A percentile compares a stretch with the other conserved stretches of the same genome.
Evolutionary conservation across 1,140 invertebrate genomes (phyloP).

Genomic region (Drosophila obscura): DNA sequence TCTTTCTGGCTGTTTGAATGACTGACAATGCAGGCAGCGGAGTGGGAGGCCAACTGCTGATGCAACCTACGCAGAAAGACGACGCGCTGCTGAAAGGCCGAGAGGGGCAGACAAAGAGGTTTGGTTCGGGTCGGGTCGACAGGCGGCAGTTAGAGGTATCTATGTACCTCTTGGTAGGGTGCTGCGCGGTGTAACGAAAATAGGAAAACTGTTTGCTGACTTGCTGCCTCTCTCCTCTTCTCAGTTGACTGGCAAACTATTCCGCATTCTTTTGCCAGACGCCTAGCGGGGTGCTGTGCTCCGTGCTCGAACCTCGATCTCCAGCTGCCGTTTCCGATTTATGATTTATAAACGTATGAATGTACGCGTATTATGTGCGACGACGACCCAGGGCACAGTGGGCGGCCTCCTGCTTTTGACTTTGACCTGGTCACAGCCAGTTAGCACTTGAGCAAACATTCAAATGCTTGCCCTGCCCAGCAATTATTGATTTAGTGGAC

Average conservation of each 20-base stretch:
- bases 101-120: slow-evolving; percentile 2
- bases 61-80: slow-evolving; percentile 58
- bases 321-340: slow-evolving; percentile 65
- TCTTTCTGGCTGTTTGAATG: slow-evolving; percentile 22
- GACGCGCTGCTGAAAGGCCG: slow-evolving; percentile 22
- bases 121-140: too few species aligned
- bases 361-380: slow-evolving; percentile 1
- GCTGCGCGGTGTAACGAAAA: slow-evolving; percentile 32
- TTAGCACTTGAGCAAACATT: slow-evolving; percentile 57
- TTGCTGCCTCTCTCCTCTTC: too few species aligned
- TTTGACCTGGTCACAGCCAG: slow-evolving; percentile 68
- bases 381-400: slow-evolving; percentile 42
- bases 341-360: slow-evolving; percentile 65
- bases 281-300: slow-evolving; percentile 37
- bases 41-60: slow-evolving; percentile 53
- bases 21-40: slow-evolving; percentile 33
- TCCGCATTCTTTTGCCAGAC: slow-evolving; percentile 63
- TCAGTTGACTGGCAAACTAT: slow-evolving; percentile 54
- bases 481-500: slow-evolving; percentile 72
- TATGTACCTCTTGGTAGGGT: slow-evolving; percentile 25
- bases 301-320: slow-evolving; percentile 53
- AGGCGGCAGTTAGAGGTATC: slow-evolving; percentile 14
- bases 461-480: slow-evolving; percentile 74
- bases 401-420: slow-evolving; percentile 42
- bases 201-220: slow-evolving; percentile 44